Evolutionary conservation across 1,140 invertebrate genomes (phyloP).

Genomic region (Drosophila rufa): DNA sequence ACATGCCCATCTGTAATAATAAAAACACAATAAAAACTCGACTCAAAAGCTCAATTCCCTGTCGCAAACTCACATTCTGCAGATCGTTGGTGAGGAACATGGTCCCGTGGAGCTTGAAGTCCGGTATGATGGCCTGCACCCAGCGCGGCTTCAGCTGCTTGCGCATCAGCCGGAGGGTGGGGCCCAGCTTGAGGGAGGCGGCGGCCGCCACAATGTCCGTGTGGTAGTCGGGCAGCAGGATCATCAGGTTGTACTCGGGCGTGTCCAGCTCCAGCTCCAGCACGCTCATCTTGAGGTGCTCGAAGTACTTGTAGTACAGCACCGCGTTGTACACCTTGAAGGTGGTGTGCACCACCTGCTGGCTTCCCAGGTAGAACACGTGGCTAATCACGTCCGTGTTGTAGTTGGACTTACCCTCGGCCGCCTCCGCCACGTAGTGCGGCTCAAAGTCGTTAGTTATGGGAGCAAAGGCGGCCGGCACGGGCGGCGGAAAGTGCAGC

Average conservation of each 20-base stretch:
- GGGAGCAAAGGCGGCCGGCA: constrained; percentile 55
- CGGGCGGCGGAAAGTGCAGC: constrained; percentile 38
- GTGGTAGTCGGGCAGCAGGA: constrained; percentile 87
- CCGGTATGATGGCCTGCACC: constrained; percentile 91
- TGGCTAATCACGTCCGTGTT: constrained; percentile 82
- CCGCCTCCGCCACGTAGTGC: constrained; percentile 49
- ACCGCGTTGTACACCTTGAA: constrained; percentile 90
- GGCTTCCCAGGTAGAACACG: constrained; percentile 76
- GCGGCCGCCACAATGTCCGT: constrained; percentile 81
- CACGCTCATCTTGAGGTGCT: constrained; percentile 89
- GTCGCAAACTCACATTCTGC: constrained; percentile 88
- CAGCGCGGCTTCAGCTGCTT: constrained; percentile 88
- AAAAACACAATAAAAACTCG: not conserved
- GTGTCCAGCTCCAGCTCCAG: constrained; percentile 91
- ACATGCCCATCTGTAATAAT: constrained; percentile 79
- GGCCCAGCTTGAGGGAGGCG: constrained; percentile 83
- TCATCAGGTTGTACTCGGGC: constrained; percentile 88
- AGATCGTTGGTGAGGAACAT: constrained; percentile 91
- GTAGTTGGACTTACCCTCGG: constrained; percentile 71
- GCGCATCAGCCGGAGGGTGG: constrained; percentile 88
- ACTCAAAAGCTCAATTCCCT: not conserved
- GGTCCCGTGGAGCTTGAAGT: constrained; percentile 91
- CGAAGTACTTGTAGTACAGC: constrained; percentile 90
- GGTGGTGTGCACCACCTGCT: constrained; percentile 85
- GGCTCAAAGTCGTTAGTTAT: constrained; percentile 76